Percentiles rank a stretch among this genome's conserved stretches.
These are phyloP conservation scores for Dendrolimus punctatus DNA, from an alignment of 1,140 invertebrate species.

Conservation along the genomic window DNA sequence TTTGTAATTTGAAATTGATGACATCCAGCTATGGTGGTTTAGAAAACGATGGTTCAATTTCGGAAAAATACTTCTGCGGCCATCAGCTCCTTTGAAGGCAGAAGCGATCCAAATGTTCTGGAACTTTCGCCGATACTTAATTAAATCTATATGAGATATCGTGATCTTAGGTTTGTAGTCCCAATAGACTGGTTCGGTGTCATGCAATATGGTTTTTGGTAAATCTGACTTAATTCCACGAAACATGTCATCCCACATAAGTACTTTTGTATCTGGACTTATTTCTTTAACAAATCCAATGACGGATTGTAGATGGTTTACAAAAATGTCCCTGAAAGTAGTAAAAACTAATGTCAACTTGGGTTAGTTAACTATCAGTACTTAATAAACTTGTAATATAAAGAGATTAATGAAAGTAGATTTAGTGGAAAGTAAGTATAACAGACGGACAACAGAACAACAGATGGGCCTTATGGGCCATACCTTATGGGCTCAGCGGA, in stretches of 20 bases:
- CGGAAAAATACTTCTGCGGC: slow-evolving; percentile 81
- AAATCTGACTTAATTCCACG: slow-evolving; percentile 80
- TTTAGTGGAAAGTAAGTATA: too few species aligned
- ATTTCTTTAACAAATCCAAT: slow-evolving; percentile 76
- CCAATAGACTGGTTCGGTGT: slow-evolving; percentile 93
- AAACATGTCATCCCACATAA: slow-evolving; percentile 98
- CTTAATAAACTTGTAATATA: slow-evolving; percentile 3
- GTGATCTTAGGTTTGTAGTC: slow-evolving; percentile 70
- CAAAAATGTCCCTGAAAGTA: slow-evolving; percentile 75
- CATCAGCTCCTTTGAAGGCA: slow-evolving; percentile 93
- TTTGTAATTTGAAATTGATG: slow-evolving; percentile 36
- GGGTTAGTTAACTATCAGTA: neutral
- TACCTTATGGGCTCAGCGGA: too few species aligned
- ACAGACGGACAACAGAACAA: too few species aligned
- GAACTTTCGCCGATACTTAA: slow-evolving; percentile 56
- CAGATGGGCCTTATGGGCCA: too few species aligned
- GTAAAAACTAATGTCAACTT: slow-evolving; percentile 2
- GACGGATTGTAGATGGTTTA: slow-evolving; percentile 79
- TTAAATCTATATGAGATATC: slow-evolving; percentile 29
- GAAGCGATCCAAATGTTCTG: slow-evolving; percentile 90
- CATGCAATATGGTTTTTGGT: slow-evolving; percentile 77
- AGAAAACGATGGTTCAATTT: slow-evolving; percentile 37
- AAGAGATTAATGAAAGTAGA: neutral
- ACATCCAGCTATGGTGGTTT: slow-evolving; percentile 57
- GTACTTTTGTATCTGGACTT: slow-evolving; percentile 78